Base-by-base conservation (phyloP, 2,888 invertebrate genomes). In the Macrosoma leucophasiata region DNA sequence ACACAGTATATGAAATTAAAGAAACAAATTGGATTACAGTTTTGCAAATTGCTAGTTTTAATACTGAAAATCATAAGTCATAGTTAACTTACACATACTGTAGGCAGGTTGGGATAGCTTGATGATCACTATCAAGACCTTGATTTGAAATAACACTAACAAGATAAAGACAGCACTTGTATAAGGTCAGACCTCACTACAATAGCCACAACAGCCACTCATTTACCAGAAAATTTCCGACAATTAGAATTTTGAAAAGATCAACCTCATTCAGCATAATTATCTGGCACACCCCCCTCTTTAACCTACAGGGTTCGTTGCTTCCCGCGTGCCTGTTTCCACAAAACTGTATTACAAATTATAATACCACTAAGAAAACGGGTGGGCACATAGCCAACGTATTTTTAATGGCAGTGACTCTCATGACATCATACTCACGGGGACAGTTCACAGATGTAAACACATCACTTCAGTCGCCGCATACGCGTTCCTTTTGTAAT, bases 401-500 rank as follows among this genome's bases (percentile, higher is more conserved):
- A 66, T 67, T 78, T 79, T 81, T 76, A 81, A 73, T 69, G 68
- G 70, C 65, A 72, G 66, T 62, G 66, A 57, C 59, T 64, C 67
- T 67, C 75, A 81, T 84, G 84, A 84, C 82, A 82, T 82, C 82
- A 82, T 84, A 84, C 82, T 79, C 61, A 84, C 82, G 60, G 62
- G 53, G 67, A 62, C 67, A 66, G 62, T 75, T 62, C 72, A 82
- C 62, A 74, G 67, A 71, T 78, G 81, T 82, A 82, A 82, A 82
- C 81, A 82, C 81, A 84, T 82, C 66, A 63, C 78, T 76, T 59
- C 61, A 55, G 59, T 62, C 46, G 48, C 44, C 58, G 53, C 61
- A 57, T 56, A 58, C 44, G 46, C 50, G 52, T 62, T 54, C 58
- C 56, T 52, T 58, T 46, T 48, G 50, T 52, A 52, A n/a, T n/a